Evolutionary conservation across 2,888 invertebrate genomes (phyloP), one percentile per base, ranked within the genome.

Genomic region (Empis stercorea): DNA sequence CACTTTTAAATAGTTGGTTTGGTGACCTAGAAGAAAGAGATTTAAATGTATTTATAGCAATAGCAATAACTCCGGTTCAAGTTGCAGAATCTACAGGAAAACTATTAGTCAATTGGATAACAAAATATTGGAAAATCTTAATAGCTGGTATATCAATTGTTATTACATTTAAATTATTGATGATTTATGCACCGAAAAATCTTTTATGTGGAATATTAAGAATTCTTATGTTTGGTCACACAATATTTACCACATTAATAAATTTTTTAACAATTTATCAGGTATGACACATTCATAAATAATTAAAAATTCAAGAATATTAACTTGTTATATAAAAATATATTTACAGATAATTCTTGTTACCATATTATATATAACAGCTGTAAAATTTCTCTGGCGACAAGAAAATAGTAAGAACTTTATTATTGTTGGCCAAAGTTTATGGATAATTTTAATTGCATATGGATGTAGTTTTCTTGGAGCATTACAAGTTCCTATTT

Each of bases 1-100:
- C 80, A 50, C 72, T 78, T 51, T 74, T 91, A 17, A 80, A 84
- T 57, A 75, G 78, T 54, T 93, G 93, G 92, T 83, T 91, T 61
- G 74, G 78, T 58, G 71, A 73, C 46, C 63, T 84, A 38, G 82
- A 85, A 59, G 74, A 76, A 50, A 75, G 79, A 0, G 74, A 79
- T 52, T 80, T 78, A 5, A 83, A 84, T 55, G 72, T 86, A 34
- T 59, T 84, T 41, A 61, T 80, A 27, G 73, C 74, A 0, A 61
- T 70, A 30, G 59, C 77, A 52, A 65, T 81, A 50, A 74, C 83
- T 45, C 95, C 96, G 2, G 61, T 91, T 17, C 80, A 84, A 63
- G 74, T 86, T 34, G 71, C 86, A 3, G 86, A 92, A 62, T 75
- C 76, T 56, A 71, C 81, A 10, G 86, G 91, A 0, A 84, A 88